Conservation (phyloP, 2,113 vertebrate genomes). For the Brachypodius melanocephalos region DNA sequence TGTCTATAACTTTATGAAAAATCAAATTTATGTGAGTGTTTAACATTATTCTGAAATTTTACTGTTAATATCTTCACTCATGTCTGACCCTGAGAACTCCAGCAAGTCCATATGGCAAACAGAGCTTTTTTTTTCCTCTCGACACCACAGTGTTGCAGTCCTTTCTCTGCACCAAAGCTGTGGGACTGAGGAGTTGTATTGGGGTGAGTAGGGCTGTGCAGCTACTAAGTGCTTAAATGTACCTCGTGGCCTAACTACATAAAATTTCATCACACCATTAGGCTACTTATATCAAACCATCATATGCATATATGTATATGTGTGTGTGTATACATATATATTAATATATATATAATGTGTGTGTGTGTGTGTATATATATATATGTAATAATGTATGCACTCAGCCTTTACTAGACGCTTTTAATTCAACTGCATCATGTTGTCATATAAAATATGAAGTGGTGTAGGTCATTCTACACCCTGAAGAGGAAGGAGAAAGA, state of each 20-base stretch:
- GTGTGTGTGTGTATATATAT: no score
- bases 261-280: neutral
- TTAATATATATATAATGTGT: no score
- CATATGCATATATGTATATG: fast-evolving
- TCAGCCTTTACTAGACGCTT: neutral
- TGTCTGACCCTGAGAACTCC: neutral
- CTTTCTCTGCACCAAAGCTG: neutral
- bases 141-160: neutral
- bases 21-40: neutral
- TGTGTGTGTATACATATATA: no score
- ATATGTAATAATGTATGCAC: no score
- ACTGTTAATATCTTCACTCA: neutral
- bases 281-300: neutral
- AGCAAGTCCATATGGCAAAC: neutral
- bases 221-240: neutral
- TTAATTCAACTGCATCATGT: neutral
- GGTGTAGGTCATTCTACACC: neutral
- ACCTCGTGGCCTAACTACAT: neutral
- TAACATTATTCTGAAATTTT: neutral
- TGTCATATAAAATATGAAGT: neutral
- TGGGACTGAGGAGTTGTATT: neutral
- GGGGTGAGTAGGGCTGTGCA: neutral
- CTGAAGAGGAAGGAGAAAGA: neutral
- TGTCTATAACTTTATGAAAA: neutral
- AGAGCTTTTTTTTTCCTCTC: neutral